Base-by-base conservation (phyloP, 92 coral and sea anemone species). In the Porites divaricata region DNA sequence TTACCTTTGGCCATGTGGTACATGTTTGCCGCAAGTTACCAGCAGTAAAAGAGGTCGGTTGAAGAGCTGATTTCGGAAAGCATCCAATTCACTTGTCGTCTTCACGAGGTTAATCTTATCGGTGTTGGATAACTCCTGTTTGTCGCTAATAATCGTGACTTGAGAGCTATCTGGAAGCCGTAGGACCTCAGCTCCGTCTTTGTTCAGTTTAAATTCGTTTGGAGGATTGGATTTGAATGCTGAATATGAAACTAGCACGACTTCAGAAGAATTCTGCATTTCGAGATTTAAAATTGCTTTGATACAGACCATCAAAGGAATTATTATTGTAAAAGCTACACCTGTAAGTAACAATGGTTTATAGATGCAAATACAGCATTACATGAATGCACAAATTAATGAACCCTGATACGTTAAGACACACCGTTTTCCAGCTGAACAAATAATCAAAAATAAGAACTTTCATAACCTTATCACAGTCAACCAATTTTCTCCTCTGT, bases 1-100 rank as follows among this genome's bases (percentile, higher is more conserved):
- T 53, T 81, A 95, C 98, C 95, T 95, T 85, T 95, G 98, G 1
- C 97, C 98, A 25, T 75, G 84, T 11, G 98, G 97, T 8, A 95
- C 98, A 24, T 93, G 98, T 83, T 91, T 95, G 9, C 93, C 95
- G 74, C 98, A 95, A 21, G 93, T 88, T 48, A 91, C 89, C 26
- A 75, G 77, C 13, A 89, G 77, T 50, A 95, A 67, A 22, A 95
- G 77, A 45, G 98, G 95, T 25, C 86, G 88, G n/a, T 79, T 72
- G 50, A 86, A 78, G 76, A 95, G 73, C 70, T 93, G 98, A 26
- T 59, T 84, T 65, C 95, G 90, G 24, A 89, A 77, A 19, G 62
- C 90, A 11, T 93, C 83, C 28, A 95, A 57, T 15, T 95, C 94
- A n/a, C 75, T 79, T 8, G 76, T 15, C 9, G 67, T 78, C 49